phyloP scores from a whole-genome alignment of 2,888 invertebrate genomes.

The Agrotis puta region DNA sequence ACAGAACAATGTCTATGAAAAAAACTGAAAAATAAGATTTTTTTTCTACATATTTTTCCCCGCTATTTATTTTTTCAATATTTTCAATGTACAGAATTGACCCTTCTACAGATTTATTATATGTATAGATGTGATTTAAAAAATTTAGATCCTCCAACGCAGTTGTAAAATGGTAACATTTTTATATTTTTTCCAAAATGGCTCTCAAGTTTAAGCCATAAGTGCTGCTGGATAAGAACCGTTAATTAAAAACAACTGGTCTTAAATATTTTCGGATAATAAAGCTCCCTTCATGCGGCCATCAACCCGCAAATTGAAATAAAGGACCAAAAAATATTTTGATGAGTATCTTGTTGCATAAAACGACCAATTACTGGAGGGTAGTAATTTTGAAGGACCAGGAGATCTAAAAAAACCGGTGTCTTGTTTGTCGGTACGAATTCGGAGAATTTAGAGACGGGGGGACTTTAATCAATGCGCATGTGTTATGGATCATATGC shows the following conservation, averaged over 20 bases:
- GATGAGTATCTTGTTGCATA: slow-evolving; percentile 46
- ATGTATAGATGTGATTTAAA: too few relatives aligned
- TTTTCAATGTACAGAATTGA: too few relatives aligned
- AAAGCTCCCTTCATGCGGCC: slow-evolving; percentile 41
- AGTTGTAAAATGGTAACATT: not conserved
- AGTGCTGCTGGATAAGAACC: not conserved
- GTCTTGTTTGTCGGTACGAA: slow-evolving; percentile 46
- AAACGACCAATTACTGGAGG: slow-evolving; percentile 61
- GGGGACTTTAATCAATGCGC: slow-evolving; percentile 54
- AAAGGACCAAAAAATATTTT: slow-evolving; percentile 35
- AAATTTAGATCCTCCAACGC: not conserved
- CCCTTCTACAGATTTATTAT: too few relatives aligned
- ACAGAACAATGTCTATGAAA: too few relatives aligned
- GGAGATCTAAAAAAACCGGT: slow-evolving; percentile 35
- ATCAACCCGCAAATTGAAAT: slow-evolving; percentile 53
- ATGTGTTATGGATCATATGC: slow-evolving; percentile 38
- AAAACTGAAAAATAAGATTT: too few relatives aligned
- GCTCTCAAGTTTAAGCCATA: not conserved
- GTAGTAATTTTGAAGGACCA: slow-evolving; percentile 54
- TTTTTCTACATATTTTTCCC: too few relatives aligned
- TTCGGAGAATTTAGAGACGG: slow-evolving; percentile 57
- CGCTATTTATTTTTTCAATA: too few relatives aligned
- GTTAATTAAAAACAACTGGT: not conserved
- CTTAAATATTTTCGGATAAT: slow-evolving; percentile 17
- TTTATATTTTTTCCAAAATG: not conserved